Base-by-base conservation (phyloP, 1,140 invertebrate species). In the Argopecten irradians region DNA sequence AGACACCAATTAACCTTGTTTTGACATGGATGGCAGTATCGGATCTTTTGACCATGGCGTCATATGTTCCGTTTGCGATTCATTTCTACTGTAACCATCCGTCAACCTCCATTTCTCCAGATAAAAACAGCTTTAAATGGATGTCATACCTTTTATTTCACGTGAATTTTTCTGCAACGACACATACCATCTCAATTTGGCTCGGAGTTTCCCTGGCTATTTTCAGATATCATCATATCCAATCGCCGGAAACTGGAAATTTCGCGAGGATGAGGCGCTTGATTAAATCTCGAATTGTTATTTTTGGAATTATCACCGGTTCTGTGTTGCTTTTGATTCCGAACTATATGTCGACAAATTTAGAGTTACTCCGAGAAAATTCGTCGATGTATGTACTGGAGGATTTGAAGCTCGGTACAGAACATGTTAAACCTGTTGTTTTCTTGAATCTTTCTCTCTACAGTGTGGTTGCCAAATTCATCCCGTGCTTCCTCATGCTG, bases 161-260 rank as follows among this genome's bases (percentile, higher is more conserved):
- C 46, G 92, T 94, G 46, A 94, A 98, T 90, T 98, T 98, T 93
- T 95, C 96, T 0, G 95, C 96, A 96, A 97, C 98, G 0, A 96
- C 97, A 93, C 98, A 99, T 95, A 99, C 98, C 0, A 98, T 99
- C 83, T 98, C 98, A 0, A 99, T 98, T 88, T 99, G 98, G 97
- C 94, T 99, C 89, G 99, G 98, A 0, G 97, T 99, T 0, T 97
- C 97, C 0, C 94, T 99, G 83, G 98, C 98, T 0, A 97, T 99
- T 0, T 93, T 94, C 35, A 85, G 94, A 84, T 98, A 1, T 97
- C 98, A 7, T 95, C 96, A 93, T 93, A 97, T 94, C 97, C 97
- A 2, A 97, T 98, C 91, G 96, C 96, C 89, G 97, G 97, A 95
- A 96, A 91, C 90, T 16, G 98, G 97, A 97, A 98, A 98, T 91